Evolutionary conservation across 1,140 invertebrate genomes (phyloP).

Genomic region (Maconellicoccus hirsutus): DNA sequence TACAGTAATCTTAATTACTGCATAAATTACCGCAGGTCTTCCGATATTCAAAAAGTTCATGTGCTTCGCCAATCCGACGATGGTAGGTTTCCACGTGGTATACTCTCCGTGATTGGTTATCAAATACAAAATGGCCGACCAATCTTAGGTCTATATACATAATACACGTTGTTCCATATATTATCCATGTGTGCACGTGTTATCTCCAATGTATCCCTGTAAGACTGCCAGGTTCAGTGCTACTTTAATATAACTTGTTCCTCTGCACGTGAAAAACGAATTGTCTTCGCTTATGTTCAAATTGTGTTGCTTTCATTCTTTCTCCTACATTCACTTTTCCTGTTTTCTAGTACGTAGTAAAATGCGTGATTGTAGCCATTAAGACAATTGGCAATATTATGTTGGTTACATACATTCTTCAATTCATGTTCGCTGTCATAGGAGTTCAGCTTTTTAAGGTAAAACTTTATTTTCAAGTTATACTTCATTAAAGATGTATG

Average conservation of each 20-base stretch:
- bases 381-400: slow-evolving; percentile 99
- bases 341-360: slow-evolving; percentile 82
- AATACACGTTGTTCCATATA: no score
- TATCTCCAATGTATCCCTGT: slow-evolving; percentile 29
- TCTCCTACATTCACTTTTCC: slow-evolving; percentile 28
- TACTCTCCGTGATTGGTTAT: no score
- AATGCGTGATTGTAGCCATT: slow-evolving; percentile 97
- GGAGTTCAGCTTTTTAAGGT: slow-evolving; percentile 99
- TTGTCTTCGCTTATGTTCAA: not conserved
- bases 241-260: not conserved
- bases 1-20: no score
- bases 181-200: no score
- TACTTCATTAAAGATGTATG: not conserved
- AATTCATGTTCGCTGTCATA: slow-evolving; percentile 99
- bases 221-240: slow-evolving; percentile 14
- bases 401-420: slow-evolving; percentile 94
- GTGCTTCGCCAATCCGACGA: no score
- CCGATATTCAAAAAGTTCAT: no score
- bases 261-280: not conserved
- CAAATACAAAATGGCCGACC: no score
- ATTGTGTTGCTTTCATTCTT: slow-evolving; percentile 13
- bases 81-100: no score
- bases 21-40: no score
- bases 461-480: slow-evolving; percentile 34
- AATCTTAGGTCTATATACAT: not conserved